Base-by-base conservation (phyloP, 2,797 vertebrate genomes). In the Cheirogaleus major region DNA sequence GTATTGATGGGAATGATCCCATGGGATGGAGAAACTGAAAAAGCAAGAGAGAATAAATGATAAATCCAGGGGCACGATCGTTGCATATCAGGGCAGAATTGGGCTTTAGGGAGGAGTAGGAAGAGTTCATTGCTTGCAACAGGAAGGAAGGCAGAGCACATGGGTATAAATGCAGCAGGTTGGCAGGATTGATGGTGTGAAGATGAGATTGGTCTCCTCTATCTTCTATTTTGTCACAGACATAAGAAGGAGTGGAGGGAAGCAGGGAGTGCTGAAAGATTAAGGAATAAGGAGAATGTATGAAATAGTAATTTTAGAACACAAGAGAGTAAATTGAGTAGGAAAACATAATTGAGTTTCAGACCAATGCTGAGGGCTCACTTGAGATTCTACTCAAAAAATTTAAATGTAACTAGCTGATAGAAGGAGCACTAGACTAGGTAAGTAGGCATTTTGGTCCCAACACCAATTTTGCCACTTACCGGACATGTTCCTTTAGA, bases 81-180 rank as follows among this genome's bases (percentile, higher is more conserved):
- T 38, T 35, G 52, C 6, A 4, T 0, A 38, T 0, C 2, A 73
- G 43, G 86, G 50, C 41, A 7, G 32, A 32, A 13, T 0, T 23
- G 14, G n/a, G 13, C 18, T 59, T 43, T 8, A 30, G 3, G 20
- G 9, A 7, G 38, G 20, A 35, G 32, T 41, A 45, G 13, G 27
- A 45, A 61, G 82, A 41, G 3, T 27, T 55, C 48, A 11, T 1
- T 14, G 59, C 52, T 13, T n/a, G 35, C 25, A 30, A 72, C 0
- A 1, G n/a, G 57, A 20, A 32, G 63, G 17, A 15, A 2, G 50
- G 18, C 57, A 65, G 63, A 45, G 2, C 1, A n/a, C 0, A 12
- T 1, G 5, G 1, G 8, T 35, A 11, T 59, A 59, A 35, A 30
- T 13, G 23, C 17, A 65, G 8, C 0, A 22, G 14, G 15, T 30